A percentile compares a stretch with the other conserved stretches of the same genome.
Evolutionary conservation across 2,888 invertebrate genomes (phyloP).

Genomic region (Stramonita haemastoma): DNA sequence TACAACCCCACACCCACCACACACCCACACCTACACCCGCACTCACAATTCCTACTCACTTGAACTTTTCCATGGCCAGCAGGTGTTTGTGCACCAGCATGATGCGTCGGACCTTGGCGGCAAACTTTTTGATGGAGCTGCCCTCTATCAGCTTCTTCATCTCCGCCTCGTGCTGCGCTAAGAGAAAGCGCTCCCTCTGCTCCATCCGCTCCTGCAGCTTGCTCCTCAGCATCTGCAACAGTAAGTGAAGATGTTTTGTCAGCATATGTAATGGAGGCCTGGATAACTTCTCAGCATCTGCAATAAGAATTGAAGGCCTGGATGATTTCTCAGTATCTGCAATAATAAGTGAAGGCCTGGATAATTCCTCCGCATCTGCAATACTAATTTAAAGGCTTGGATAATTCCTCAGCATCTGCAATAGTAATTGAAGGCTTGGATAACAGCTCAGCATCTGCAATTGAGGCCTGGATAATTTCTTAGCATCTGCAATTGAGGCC

Average conservation of each 20-base stretch:
- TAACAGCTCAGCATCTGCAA: too few species aligned
- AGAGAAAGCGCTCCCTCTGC: slow-evolving; percentile 65
- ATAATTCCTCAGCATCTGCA: too few species aligned
- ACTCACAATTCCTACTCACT: slow-evolving; percentile 56
- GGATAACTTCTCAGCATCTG: neutral
- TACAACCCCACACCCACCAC: too few species aligned
- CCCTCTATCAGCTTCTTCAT: slow-evolving; percentile 56
- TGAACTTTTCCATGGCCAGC: slow-evolving; percentile 73
- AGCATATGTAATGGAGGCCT: too few species aligned
- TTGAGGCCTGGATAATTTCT: too few species aligned
- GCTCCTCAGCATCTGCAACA: slow-evolving; percentile 61
- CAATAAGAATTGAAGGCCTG: too few species aligned
- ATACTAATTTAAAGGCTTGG: too few species aligned
- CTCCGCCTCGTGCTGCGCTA: slow-evolving; percentile 64
- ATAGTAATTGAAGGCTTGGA: too few species aligned
- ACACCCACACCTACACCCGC: neutral
- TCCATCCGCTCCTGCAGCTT: slow-evolving; percentile 63
- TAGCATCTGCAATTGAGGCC: too few species aligned
- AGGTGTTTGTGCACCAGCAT: slow-evolving; percentile 72
- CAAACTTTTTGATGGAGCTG: slow-evolving; percentile 60
- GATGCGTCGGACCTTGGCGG: slow-evolving; percentile 68
- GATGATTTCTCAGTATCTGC: too few species aligned
- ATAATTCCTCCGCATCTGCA: too few species aligned
- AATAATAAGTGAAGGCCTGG: too few species aligned
- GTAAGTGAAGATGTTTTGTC: neutral